A percentile compares a stretch with the other conserved stretches of the same genome.
Evolutionary conservation across 2,797 vertebrate genomes (phyloP).

Genomic region (Urophycis tenuis): DNA sequence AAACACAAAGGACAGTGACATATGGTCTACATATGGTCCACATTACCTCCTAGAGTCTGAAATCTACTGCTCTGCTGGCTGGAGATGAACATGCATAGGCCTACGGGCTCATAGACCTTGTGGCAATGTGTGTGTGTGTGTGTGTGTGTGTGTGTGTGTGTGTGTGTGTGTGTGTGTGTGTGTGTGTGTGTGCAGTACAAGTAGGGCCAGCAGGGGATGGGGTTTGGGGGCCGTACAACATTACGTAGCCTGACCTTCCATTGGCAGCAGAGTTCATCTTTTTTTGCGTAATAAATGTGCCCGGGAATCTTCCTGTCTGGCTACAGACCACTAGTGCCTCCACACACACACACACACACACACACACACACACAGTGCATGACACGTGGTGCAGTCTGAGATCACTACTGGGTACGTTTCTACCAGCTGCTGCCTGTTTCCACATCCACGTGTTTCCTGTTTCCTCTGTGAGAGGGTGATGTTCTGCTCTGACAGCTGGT

Average conservation of each 20-base stretch:
- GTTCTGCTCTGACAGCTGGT: constrained; percentile 32
- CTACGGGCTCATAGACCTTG: neutral
- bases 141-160: constrained; percentile 19
- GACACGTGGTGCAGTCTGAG: neutral
- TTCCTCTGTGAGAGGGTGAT: constrained; percentile 40
- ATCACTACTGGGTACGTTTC: neutral
- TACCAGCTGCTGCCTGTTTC: neutral
- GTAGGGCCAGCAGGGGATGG: neutral
- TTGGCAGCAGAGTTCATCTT: constrained; percentile 12
- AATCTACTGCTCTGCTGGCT: neutral
- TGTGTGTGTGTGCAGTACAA: constrained; percentile 10
- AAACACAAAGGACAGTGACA: neutral
- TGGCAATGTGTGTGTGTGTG: constrained; percentile 7
- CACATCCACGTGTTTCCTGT: constrained; percentile 17
- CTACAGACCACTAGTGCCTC: neutral
- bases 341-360: neutral
- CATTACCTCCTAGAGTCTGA: neutral
- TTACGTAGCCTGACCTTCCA: constrained; percentile 20
- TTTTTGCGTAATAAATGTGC: constrained; percentile 37
- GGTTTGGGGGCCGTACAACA: neutral
- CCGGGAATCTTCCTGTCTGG: constrained; percentile 30
- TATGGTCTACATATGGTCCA: neutral
- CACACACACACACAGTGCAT: neutral
- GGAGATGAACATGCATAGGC: neutral
- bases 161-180: constrained; percentile 12